Evolutionary conservation across 2,797 vertebrate genomes (phyloP), one percentile per base, ranked within the genome.

Genomic region (Odontamblyopus lacepedii): DNA sequence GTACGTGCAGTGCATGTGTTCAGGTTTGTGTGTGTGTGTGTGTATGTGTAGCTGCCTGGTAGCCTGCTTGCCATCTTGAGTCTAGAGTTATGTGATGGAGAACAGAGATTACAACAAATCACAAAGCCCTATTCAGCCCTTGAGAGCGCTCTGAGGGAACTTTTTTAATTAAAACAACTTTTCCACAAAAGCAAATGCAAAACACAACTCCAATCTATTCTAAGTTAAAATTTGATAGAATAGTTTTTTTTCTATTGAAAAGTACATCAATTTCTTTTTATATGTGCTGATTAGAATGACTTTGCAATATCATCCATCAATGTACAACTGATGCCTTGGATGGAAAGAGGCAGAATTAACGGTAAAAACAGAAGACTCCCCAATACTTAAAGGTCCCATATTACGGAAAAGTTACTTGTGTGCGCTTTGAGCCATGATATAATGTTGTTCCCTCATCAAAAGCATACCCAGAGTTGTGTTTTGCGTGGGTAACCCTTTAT

Each of bases 41-140:
- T 66, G 62, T 2, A 68, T 66, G 75, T 13, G 2, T 15, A 59
- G 76, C 77, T 76, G 81, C 85, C 80, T 77, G 79, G 85, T 85
- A 84, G 83, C 90, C 84, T 77, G 79, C 85, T 85, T 85, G 83
- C 90, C 84, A 88, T 79, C 86, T 86, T 86, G 80, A 79, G 74
- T 74, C 75, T 65, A 67, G 78, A 87, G 87, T 89, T 90, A 88
- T 91, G 89, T 69, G 87, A 90, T 89, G 83, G 76, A 88, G 83
- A 80, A 78, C 74, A 78, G 87, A 92, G 90, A 92, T 93, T 93
- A 91, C 86, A 78, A 53, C 71, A 11, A 87, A 80, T 87, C 86
- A 93, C 91, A 93, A 90, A 90, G 91, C 75, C 80, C 83, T 74
- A 91, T 93, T 95, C 85, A 93, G 80, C 72, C 72, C 78, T 82